These are phyloP conservation scores for Hyposoter dolosus DNA, from an alignment of 2,888 invertebrate genomes.

Conservation along the genomic window DNA sequence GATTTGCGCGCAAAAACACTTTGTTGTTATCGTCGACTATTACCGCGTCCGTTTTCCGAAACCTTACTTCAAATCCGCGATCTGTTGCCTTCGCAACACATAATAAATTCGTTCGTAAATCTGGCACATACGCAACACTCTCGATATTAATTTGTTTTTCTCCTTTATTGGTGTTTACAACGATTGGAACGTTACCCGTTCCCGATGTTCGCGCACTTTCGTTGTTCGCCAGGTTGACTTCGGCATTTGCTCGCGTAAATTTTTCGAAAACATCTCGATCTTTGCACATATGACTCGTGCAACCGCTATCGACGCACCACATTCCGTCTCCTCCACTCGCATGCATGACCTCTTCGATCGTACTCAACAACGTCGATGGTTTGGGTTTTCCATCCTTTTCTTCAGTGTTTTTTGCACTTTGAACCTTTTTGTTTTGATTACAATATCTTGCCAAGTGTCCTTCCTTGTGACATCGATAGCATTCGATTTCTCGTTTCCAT, in stretches of 20 bases:
- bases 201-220: not conserved
- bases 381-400: not conserved
- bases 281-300: not conserved
- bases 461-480: slow-evolving; percentile 5
- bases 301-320: slow-evolving; percentile 10
- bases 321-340: not conserved
- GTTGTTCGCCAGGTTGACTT: not conserved
- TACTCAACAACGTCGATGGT: not conserved
- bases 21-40: slow-evolving; percentile 44
- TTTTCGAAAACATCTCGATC: not conserved
- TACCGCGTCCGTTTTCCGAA: slow-evolving; percentile 56
- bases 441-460: slow-evolving; percentile 27
- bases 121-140: slow-evolving; percentile 31
- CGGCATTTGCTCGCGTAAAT: not conserved
- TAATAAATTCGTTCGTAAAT: slow-evolving; percentile 63
- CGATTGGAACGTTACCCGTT: not conserved
- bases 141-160: not conserved
- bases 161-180: not conserved
- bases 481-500: slow-evolving; percentile 14
- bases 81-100: slow-evolving; percentile 65
- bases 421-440: not conserved
- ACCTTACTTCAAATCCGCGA: slow-evolving; percentile 45
- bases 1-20: slow-evolving; percentile 42
- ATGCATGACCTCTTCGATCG: not conserved
- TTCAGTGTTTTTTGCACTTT: slow-evolving; percentile 1